Conservation (phyloP, 2,888 invertebrate species). For the Stictocephala bisonia region DNA sequence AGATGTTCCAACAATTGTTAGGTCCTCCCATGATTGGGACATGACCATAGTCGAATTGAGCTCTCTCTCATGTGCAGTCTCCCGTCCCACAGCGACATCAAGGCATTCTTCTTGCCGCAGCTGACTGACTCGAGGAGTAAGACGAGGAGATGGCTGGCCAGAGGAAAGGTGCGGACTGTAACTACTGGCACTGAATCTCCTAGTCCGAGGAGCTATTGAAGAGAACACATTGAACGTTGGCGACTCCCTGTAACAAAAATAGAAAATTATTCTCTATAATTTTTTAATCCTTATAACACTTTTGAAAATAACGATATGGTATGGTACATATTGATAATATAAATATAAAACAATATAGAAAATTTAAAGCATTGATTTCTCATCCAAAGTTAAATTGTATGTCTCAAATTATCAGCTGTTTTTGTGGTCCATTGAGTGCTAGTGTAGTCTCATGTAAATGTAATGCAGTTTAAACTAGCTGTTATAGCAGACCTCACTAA, state of each 20-base stretch:
- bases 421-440: no score
- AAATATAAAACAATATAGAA: no score
- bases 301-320: no score
- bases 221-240: conserved; percentile 78
- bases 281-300: no score
- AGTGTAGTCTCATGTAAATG: no score
- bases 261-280: no score
- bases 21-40: conserved; percentile 94
- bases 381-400: no score
- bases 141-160: conserved; percentile 68
- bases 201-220: conserved; percentile 75
- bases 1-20: conserved; percentile 74
- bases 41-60: conserved; percentile 93
- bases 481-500: no score
- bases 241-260: conserved; percentile 72
- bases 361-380: no score
- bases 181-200: conserved; percentile 92
- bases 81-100: conserved; percentile 82
- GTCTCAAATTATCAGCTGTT: no score
- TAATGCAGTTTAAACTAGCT: no score
- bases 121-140: conserved; percentile 89
- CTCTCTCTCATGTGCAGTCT: conserved; percentile 92
- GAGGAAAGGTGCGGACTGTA: conserved; percentile 71
- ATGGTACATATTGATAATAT: no score
- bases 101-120: conserved; percentile 91